Base-by-base conservation (phyloP, 2,797 vertebrate species). In the Bradypodion pumilum region DNA sequence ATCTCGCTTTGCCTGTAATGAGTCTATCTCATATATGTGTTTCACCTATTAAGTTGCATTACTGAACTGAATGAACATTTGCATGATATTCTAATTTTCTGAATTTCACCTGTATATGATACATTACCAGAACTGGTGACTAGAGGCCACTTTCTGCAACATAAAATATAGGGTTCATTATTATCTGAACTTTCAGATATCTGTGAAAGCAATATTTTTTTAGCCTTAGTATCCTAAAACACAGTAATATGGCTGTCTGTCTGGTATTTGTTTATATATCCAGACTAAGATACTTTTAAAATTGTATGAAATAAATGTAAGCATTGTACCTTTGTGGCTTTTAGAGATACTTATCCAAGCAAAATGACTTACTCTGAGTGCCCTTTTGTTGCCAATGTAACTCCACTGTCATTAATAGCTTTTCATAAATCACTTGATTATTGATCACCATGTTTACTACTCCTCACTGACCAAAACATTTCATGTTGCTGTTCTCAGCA, bases 391-490 rank as follows among this genome's bases (percentile, higher is more conserved):
- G 83, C n/a, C 79, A 87, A 81, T 40, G 72, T 1, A 66, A 77
- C 81, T 86, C 80, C 78, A 32, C 23, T 29, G 66, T 69, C 76
- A 83, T 74, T 86, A 79, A 76, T 27, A 66, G 44, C 80, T 90
- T 74, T 84, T 87, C 86, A 83, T 16, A 83, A 86, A 85, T 87
- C 46, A 81, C 82, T 90, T 66, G 32, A 84, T 87, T 89, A 93
- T 60, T 87, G 93, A 91, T 89, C 83, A 70, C 82, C 79, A 75
- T 29, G n/a, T 23, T 62, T 90, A 88, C 4, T 1, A 2, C 27
- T 86, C 79, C 35, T 89, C 79, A 90, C 40, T 90, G 84, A 88
- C 60, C 66, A 35, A 80, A 73, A 78, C 49, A 85, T 87, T 75
- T 84, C 40, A 77, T 62, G 80, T 86, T 78, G 83, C 52, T 9